Percentiles rank a stretch among this genome's conserved stretches.
phyloP scores from a whole-genome alignment of 2,888 invertebrate genomes.

The Fragum sueziense region DNA sequence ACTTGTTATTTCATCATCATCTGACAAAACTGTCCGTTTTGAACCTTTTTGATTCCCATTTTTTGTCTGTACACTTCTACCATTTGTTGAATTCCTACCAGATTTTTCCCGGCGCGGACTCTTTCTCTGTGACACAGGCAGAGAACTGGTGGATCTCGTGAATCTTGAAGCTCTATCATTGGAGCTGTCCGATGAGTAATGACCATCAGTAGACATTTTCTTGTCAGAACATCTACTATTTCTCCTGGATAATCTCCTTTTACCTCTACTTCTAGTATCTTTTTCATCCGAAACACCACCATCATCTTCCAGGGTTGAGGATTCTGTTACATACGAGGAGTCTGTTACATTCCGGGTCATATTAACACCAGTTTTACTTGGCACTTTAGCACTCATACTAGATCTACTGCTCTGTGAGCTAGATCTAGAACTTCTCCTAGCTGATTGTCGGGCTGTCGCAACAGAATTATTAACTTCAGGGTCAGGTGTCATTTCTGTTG shows the following conservation, averaged over 20 bases:
- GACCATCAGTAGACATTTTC: background rate
- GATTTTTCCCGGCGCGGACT: background rate
- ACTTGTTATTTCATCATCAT: conserved; percentile 17
- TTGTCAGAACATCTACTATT: conserved; percentile 32
- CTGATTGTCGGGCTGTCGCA: background rate
- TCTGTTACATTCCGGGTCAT: conserved; percentile 23
- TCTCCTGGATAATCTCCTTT: conserved; percentile 34
- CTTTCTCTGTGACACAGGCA: background rate
- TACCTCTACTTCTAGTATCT: background rate
- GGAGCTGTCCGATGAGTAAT: conserved; percentile 19
- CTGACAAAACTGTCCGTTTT: background rate
- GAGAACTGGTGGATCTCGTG: conserved; percentile 23
- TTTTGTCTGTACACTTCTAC: background rate
- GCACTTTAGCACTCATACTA: conserved; percentile 30
- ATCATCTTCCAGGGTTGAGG: conserved; percentile 24
- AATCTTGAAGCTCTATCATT: conserved; percentile 31
- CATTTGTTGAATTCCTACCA: background rate
- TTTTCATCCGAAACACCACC: conserved; percentile 16
- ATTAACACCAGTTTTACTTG: background rate
- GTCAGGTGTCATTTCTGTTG: no score
- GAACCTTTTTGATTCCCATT: background rate
- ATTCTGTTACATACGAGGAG: conserved; percentile 35
- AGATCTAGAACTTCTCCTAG: conserved; percentile 40
- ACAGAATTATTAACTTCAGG: conserved; percentile 18
- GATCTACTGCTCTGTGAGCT: conserved; percentile 49